A percentile compares a stretch with the other conserved stretches of the same genome.
Conservation (phyloP, 2,113 vertebrate genomes). For the Sinocyclocheilus anophthalmus region DNA sequence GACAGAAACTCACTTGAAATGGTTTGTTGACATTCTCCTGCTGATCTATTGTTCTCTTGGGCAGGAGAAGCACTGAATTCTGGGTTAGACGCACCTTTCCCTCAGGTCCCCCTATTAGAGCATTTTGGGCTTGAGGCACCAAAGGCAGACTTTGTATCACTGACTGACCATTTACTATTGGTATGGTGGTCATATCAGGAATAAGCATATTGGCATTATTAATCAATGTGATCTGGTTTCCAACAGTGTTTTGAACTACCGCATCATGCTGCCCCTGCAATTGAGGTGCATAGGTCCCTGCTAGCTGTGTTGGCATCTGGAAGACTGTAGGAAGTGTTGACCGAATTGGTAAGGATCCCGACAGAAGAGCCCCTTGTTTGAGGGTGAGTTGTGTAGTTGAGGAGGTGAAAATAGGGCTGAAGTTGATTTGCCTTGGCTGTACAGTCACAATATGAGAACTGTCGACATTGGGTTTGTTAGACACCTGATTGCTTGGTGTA, state of each 20-base stretch:
- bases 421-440: constrained; percentile 77
- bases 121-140: constrained; percentile 61
- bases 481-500: constrained; percentile 59
- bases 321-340: constrained; percentile 74
- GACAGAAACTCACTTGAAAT: constrained; percentile 68
- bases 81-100: constrained; percentile 69
- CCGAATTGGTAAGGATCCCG: constrained; percentile 76
- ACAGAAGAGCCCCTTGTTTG: constrained; percentile 74
- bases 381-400: constrained; percentile 75
- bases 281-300: constrained; percentile 70
- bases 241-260: constrained; percentile 73
- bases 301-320: constrained; percentile 79
- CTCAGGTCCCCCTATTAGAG: constrained; percentile 56
- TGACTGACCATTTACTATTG: constrained; percentile 72
- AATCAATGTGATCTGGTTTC: constrained; percentile 78
- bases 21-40: constrained; percentile 66
- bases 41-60: constrained; percentile 67
- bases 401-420: constrained; percentile 77
- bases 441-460: constrained; percentile 76
- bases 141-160: constrained; percentile 74
- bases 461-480: constrained; percentile 67
- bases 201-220: constrained; percentile 64
- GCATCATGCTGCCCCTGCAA: constrained; percentile 66
- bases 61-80: constrained; percentile 74
- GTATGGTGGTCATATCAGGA: constrained; percentile 71